These are phyloP conservation scores for Tenualosa thibaudeaui DNA, from an alignment of 2,797 vertebrate species.

Conservation along the genomic window DNA sequence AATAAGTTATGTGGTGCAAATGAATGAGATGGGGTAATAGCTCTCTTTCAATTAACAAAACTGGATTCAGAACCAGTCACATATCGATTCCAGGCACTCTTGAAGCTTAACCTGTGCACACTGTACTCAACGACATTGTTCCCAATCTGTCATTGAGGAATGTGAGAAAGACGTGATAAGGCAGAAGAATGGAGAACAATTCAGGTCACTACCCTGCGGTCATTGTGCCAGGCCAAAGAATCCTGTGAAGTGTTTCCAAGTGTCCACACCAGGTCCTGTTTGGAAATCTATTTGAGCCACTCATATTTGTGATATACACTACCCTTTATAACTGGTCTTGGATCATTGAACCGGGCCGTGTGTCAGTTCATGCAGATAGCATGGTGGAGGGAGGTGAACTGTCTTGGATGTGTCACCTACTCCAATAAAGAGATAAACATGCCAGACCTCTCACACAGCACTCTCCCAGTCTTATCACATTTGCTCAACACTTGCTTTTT, in stretches of 20 bases:
- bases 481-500: conserved; percentile 48
- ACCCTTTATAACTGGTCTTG: neutral
- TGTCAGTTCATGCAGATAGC: neutral
- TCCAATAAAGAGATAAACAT: conserved; percentile 38
- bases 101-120: neutral
- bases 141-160: conserved; percentile 32
- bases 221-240: conserved; percentile 9
- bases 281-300: neutral
- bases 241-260: conserved; percentile 2
- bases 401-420: conserved; percentile 8
- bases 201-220: conserved; percentile 11
- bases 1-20: neutral
- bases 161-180: conserved; percentile 40
- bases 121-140: conserved; percentile 29
- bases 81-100: neutral
- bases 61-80: neutral
- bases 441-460: conserved; percentile 33
- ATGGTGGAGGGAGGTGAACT: neutral
- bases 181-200: conserved; percentile 29
- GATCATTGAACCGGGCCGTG: neutral
- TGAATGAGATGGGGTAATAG: neutral
- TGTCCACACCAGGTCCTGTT: neutral
- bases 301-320: conserved; percentile 1
- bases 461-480: conserved; percentile 47
- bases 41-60: neutral